phyloP scores from a whole-genome alignment of 2,797 vertebrate species.

The Tenualosa ilisha region DNA sequence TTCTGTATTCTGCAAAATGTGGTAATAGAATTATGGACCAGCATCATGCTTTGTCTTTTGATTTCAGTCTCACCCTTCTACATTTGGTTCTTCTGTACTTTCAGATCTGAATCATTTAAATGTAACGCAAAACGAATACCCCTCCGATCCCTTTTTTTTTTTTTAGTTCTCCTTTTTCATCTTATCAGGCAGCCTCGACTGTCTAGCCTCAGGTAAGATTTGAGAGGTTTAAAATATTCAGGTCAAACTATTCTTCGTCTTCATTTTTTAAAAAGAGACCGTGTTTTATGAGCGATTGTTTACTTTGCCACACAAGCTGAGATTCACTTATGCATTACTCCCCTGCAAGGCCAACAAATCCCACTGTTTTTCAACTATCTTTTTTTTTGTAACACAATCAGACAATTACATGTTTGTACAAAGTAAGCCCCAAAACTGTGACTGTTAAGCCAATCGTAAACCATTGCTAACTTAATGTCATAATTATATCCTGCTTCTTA shows the following conservation, averaged over 20 bases:
- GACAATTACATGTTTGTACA: neutral
- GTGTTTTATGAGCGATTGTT: constrained; percentile 48
- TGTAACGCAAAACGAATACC: constrained; percentile 27
- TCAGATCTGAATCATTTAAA: constrained; percentile 56
- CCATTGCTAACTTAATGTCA: neutral
- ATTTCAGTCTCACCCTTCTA: neutral
- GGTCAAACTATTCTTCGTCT: constrained; percentile 40
- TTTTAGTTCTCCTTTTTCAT: constrained; percentile 50
- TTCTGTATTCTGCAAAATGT: neutral
- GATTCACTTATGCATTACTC: constrained; percentile 39
- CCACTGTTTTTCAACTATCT: neutral
- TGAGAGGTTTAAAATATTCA: constrained; percentile 58
- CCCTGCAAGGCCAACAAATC: neutral
- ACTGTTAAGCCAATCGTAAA: neutral
- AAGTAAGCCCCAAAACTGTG: neutral
- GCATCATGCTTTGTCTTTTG: neutral
- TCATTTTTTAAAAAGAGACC: neutral
- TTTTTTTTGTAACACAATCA: neutral
- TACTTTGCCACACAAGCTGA: constrained; percentile 53
- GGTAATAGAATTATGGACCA: neutral
- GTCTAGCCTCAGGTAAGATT: constrained; percentile 63
- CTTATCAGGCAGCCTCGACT: constrained; percentile 42
- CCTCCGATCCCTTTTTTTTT: constrained; percentile 57
- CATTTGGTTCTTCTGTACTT: constrained; percentile 38
- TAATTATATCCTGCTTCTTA: neutral